Evolutionary conservation across 2,797 vertebrate species (phyloP), one percentile per base, ranked within the genome.

Genomic region (Percopsis omiscomaycus): DNA sequence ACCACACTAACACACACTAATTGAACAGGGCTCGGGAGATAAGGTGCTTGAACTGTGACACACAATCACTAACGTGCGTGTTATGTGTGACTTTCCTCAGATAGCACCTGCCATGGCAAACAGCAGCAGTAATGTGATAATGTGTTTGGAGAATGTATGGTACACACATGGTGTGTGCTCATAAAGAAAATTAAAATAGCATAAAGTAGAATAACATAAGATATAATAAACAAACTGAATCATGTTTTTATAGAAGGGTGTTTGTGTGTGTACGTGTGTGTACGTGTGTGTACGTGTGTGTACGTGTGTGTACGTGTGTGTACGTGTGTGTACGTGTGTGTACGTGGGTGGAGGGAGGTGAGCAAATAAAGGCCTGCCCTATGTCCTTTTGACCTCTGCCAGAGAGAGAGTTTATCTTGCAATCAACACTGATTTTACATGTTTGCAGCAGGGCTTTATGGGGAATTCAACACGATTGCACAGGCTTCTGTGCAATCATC

Each of bases 391-490:
- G 53, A 73, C 4, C 45, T 72, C 62, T 42, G 37, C 37, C 37
- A 22, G 6, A 42, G 37, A 58, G 0, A 37, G 51, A 37, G 37
- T 55, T 66, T 66, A n/a, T 75, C 68, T 74, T 59, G 12, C 51
- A 55, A 22, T 13, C 28, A 11, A 14, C 4, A 55, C 49, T 66
- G 42, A 63, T 59, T 72, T 62, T 53, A 54, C 16, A 50, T 63
- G 57, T 61, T 69, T 2, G 4, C 54, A 0, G 16, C 5, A n/a
- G 29, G 52, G 66, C 56, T 78, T 70, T 80, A 28, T 22, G 47
- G 74, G 62, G 60, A 72, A 84, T 51, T 59, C 65, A 77, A 71
- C 66, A 53, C 37, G 12, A 42, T 53, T 66, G 64, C 11, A 10
- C 55, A 80, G 55, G 61, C 79, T 81, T 74, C n/a, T n/a, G n/a